Percentiles rank a stretch among this genome's conserved stretches.
Evolutionary conservation across 2,888 invertebrate species (phyloP).

Genomic region (Schrankia costaestrigalis): DNA sequence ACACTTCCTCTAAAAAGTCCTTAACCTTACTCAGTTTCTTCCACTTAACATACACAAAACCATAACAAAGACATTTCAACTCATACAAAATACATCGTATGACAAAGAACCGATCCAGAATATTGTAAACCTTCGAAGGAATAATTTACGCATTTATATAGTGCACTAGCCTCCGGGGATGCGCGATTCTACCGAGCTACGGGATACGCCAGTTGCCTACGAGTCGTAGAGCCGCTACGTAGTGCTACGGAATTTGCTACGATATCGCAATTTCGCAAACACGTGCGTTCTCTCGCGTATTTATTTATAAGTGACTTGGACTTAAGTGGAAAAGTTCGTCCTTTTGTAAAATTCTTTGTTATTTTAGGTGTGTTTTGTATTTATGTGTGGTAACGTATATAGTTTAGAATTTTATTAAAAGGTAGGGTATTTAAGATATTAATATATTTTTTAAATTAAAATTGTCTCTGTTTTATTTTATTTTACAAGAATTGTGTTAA

Average conservation of each 20-base stretch:
- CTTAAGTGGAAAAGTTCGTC: background rate
- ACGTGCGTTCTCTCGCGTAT: constrained; percentile 41
- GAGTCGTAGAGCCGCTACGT: constrained; percentile 61
- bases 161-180: constrained; percentile 48
- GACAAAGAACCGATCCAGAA: constrained; percentile 34
- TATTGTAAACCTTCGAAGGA: constrained; percentile 33
- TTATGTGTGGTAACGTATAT: too few species aligned
- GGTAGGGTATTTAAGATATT: too few species aligned
- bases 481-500: too few species aligned
- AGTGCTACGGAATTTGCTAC: constrained; percentile 56
- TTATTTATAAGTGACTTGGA: constrained; percentile 7
- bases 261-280: constrained; percentile 41
- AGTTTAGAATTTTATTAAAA: too few species aligned
- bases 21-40: too few species aligned
- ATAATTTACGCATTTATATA: constrained; percentile 42
- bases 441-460: too few species aligned
- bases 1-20: too few species aligned
- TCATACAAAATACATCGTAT: constrained; percentile 6
- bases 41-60: too few species aligned
- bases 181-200: constrained; percentile 47
- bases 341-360: too few species aligned
- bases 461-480: too few species aligned
- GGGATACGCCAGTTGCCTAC: constrained; percentile 70
- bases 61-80: too few species aligned
- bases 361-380: too few species aligned